Base-by-base conservation (phyloP, 2,113 vertebrate genomes). In the Catharus minimus region DNA sequence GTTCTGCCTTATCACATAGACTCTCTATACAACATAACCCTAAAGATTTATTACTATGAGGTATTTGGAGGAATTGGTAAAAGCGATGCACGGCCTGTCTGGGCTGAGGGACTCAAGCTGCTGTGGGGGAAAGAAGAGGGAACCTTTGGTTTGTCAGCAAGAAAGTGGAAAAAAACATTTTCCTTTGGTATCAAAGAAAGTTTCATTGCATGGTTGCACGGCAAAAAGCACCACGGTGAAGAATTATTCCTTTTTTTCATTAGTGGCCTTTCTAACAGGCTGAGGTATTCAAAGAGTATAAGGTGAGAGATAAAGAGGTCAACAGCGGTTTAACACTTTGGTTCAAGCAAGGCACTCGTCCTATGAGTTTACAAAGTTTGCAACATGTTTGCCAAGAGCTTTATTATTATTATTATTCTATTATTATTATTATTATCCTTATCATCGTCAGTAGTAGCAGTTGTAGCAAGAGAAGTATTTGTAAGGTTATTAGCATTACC, bases 341-440 rank as follows among this genome's bases (percentile, higher is more conserved):
- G 99, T 99, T 99, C 97, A 99, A 99, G 98, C 98, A 99, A 99
- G 99, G 99, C 99, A 99, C 99, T 99, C 99, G 93, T 99, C 98
- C 99, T 99, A 98, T 98, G 98, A 99, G 98, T 98, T 99, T 98
- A 98, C 98, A 98, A 98, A 98, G 98, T 98, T 98, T 98, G 98
- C 98, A 98, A 98, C 97, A 97, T 97, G 94, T 98, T 98, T 97
- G 98, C 98, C 97, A 97, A 98, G 97, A 98, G 97, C 97, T 97
- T 97, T 97, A 97, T 95, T 92, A 91, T 87, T 93, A 88, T 61
- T 87, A 97, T 86, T 93, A 85, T 82, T 94, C 82, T 92, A 84
- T 81, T 94, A 84, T 57, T 86, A 97, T 84, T 94, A 61, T 69
- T 71, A 71, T 82, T 82, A 95, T 94, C 89, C 75, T 84, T 92